Evolutionary conservation across 2,113 vertebrate species (phyloP), one percentile per base, ranked within the genome.

Genomic region (Turdus rufiventris): DNA sequence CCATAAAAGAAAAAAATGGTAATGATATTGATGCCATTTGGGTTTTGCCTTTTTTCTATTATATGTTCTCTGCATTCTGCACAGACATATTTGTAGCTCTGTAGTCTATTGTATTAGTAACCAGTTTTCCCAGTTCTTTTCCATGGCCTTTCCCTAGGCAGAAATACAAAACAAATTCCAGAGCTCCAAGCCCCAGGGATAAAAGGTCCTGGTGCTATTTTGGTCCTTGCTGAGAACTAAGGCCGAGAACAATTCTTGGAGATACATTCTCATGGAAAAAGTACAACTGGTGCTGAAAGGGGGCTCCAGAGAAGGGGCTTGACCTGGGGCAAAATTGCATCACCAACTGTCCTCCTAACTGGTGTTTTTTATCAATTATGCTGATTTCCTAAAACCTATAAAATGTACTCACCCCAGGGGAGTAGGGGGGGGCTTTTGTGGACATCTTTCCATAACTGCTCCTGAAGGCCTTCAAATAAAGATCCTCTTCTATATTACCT

Each of bases 231-330:
- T 18, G 20, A 19, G n/a, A 36, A 4, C 8, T 26, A 24, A 36
- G 56, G n/a, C 12, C 1, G 1, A 28, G 34, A 21, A 15, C n/a
- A 50, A 8, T 14, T 21, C 45, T 29, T 36, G 1, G 4, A 29
- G 13, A 28, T 10, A 11, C 25, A 68, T 29, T 29, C 43, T 36
- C 13, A 50, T 21, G 47, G 25, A 16, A 24, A 36, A 36, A 36
- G n/a, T 29, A 36, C 25, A 68, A 5, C n/a, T 10, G 16, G 34
- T 23, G 10, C 67, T 38, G 14, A 70, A 26, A 7, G 18, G 47
- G 14, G 7, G 9, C 26, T 70, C 34, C 47, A 31, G 48, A 51
- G 34, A 51, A 31, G 14, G 8, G 26, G 14, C 19, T 38, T 38
- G 5, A 23, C 19, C 47, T 38, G 48, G 18, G 10, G 18, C 18